Conservation (phyloP, 2,797 vertebrate genomes). For the Neostethus bicornis region DNA sequence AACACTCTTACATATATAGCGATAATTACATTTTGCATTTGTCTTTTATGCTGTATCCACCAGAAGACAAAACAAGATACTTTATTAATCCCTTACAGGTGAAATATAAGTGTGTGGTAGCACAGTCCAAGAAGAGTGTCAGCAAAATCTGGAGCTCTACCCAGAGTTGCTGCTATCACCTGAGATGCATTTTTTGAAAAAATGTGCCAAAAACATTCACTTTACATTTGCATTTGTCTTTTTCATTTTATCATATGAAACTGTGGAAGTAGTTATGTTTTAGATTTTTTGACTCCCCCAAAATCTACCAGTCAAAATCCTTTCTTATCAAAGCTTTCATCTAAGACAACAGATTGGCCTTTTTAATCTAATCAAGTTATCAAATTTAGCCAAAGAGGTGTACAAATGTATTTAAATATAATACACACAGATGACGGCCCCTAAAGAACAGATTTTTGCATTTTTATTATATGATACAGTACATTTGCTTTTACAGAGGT, state of each 20-base stretch:
- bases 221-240: too few relatives aligned
- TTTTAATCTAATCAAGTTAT: conserved; percentile 72
- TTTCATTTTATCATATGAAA: background rate
- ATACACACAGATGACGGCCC: conserved; percentile 32
- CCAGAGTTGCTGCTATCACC: too few relatives aligned
- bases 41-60: too few relatives aligned
- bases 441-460: conserved; percentile 43
- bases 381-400: conserved; percentile 59
- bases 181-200: too few relatives aligned
- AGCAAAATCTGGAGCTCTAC: too few relatives aligned
- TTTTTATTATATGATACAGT: conserved; percentile 41
- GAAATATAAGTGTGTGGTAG: too few relatives aligned
- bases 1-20: too few relatives aligned
- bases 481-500: conserved; percentile 22
- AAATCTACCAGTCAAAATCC: background rate
- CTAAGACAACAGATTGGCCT: conserved; percentile 48
- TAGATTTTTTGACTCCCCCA: conserved; percentile 13
- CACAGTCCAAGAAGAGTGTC: too few relatives aligned
- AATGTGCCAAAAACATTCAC: too few relatives aligned
- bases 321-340: conserved; percentile 39
- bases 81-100: too few relatives aligned
- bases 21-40: too few relatives aligned
- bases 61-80: too few relatives aligned
- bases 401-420: conserved; percentile 27
- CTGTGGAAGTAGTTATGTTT: conserved; percentile 6